phyloP scores from a whole-genome alignment of 1,140 invertebrate species.

The Pseudomyrmex pallidus region DNA sequence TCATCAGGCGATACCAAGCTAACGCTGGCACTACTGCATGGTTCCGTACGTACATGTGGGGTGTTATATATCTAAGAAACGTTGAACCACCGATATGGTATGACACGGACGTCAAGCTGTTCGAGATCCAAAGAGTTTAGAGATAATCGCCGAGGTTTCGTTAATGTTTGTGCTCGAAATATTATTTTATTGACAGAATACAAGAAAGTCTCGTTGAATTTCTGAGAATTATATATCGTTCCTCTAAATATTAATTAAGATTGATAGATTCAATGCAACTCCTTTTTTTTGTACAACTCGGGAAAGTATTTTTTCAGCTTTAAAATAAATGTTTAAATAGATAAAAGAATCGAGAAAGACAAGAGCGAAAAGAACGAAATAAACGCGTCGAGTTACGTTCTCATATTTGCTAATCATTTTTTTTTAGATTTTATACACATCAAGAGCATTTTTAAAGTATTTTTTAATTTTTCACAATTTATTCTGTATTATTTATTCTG shows the following conservation, averaged over 20 bases:
- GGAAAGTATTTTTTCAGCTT: not conserved
- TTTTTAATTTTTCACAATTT: conserved; percentile 35
- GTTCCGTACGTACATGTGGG: conserved; percentile 99
- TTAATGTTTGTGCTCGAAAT: conserved; percentile 43
- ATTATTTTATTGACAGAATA: conserved; percentile 53
- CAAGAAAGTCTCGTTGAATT: conserved; percentile 36
- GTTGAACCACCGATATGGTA: conserved; percentile 99
- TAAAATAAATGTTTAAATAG: conserved; percentile 18
- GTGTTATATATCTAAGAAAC: conserved; percentile 99
- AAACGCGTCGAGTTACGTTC: not conserved
- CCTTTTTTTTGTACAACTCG: not conserved
- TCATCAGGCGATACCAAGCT: conserved; percentile 99
- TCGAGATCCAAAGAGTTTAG: conserved; percentile 97
- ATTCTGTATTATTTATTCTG: not conserved
- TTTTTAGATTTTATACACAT: conserved; percentile 6
- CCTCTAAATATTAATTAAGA: conserved; percentile 35
- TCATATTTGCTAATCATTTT: conserved; percentile 14
- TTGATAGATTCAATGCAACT: not conserved
- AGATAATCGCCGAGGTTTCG: conserved; percentile 76
- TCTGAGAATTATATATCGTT: conserved; percentile 14
- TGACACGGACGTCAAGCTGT: conserved; percentile 99
- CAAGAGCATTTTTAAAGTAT: conserved; percentile 7
- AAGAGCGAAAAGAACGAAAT: not conserved
- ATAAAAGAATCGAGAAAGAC: not conserved
- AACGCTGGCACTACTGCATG: conserved; percentile 99